These are phyloP conservation scores for Triplophysa dalaica DNA, from an alignment of 2,113 vertebrate species.

Conservation along the genomic window DNA sequence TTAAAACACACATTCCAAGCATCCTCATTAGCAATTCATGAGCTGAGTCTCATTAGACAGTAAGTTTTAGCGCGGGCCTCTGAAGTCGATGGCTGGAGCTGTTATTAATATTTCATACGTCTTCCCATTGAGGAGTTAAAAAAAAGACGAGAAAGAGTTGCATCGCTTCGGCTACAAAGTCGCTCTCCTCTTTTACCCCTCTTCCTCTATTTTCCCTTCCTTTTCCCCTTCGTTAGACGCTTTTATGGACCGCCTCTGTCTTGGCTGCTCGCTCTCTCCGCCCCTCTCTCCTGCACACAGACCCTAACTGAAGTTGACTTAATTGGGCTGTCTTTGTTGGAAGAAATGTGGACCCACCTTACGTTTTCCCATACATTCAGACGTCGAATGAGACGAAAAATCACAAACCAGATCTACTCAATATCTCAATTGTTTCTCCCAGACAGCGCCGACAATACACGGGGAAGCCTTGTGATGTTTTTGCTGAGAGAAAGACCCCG, in stretches of 20 bases:
- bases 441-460: neutral
- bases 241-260: conserved; percentile 53
- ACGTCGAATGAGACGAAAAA: conserved; percentile 2
- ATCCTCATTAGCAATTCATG: conserved; percentile 79
- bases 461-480: neutral
- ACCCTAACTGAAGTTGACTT: conserved; percentile 80
- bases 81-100: conserved; percentile 77
- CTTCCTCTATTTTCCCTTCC: conserved; percentile 26
- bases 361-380: conserved; percentile 55
- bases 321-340: conserved; percentile 80
- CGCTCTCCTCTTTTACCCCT: conserved; percentile 57
- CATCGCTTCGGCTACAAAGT: conserved; percentile 73
- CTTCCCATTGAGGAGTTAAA: conserved; percentile 74
- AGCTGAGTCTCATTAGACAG: conserved; percentile 77
- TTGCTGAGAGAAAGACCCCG: neutral
- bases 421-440: conserved; percentile 2
- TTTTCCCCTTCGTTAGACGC: conserved; percentile 56
- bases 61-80: conserved; percentile 77
- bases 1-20: conserved; percentile 73
- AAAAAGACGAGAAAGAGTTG: conserved; percentile 61
- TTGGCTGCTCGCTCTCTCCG: conserved; percentile 51
- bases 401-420: conserved; percentile 16
- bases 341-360: conserved; percentile 74
- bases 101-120: conserved; percentile 79
- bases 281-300: conserved; percentile 62